phyloP scores from a whole-genome alignment of 1,140 invertebrate species.

The Phthorimaea operculella region DNA sequence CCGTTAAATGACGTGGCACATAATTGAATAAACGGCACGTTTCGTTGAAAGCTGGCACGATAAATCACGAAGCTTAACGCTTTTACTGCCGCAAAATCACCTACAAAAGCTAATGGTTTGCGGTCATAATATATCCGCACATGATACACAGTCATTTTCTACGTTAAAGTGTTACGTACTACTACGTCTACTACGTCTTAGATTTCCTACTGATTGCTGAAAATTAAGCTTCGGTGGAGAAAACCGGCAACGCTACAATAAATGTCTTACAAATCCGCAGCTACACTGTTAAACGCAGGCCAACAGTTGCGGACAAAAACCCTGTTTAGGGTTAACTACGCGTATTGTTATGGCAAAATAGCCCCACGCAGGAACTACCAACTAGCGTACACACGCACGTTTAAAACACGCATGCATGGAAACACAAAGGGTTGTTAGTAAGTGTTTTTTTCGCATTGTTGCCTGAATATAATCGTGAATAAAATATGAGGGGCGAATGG shows the following conservation, averaged over 20 bases:
- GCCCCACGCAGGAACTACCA: neutral
- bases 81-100: constrained; percentile 3
- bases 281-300: neutral
- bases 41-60: constrained; percentile 11
- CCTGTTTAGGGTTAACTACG: neutral
- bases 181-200: too few relatives aligned
- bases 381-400: neutral
- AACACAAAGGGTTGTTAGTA: neutral
- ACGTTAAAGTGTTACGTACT: too few relatives aligned
- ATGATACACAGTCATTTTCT: too few relatives aligned
- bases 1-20: neutral
- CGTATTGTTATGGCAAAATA: neutral
- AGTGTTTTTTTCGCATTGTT: neutral
- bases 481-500: too few relatives aligned
- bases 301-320: neutral
- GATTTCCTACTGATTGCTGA: too few relatives aligned
- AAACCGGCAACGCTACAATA: too few relatives aligned
- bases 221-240: too few relatives aligned
- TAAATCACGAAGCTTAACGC: constrained; percentile 12
- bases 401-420: neutral
- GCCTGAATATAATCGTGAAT: neutral
- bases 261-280: too few relatives aligned
- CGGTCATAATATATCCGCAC: too few relatives aligned
- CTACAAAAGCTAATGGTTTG: too few relatives aligned
- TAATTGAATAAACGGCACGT: constrained; percentile 18